A percentile compares a stretch with the other conserved stretches of the same genome.
Conservation (phyloP, 2,888 invertebrate genomes). For the Habroteleia sp. region DNA sequence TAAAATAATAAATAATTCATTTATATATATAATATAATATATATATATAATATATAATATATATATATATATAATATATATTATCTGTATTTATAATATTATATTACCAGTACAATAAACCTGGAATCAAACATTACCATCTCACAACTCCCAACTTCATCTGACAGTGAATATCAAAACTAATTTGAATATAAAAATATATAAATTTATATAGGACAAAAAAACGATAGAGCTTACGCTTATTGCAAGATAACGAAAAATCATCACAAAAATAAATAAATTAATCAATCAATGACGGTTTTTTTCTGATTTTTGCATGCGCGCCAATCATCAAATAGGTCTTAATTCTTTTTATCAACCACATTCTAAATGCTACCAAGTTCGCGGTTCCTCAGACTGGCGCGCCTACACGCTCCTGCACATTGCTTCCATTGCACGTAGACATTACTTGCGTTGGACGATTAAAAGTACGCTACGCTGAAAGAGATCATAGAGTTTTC, state of each 20-base stretch:
- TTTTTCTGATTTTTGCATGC: not conserved
- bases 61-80: slow-evolving; percentile 50
- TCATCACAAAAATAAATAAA: slow-evolving; percentile 73
- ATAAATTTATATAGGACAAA: slow-evolving; percentile 71
- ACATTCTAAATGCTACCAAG: too few species aligned
- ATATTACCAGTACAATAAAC: slow-evolving; percentile 65
- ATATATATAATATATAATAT: slow-evolving; percentile 45
- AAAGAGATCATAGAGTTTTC: slow-evolving; percentile 73
- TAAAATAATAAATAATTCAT: slow-evolving; percentile 67
- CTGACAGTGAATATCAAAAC: slow-evolving; percentile 71
- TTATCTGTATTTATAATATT: slow-evolving; percentile 26
- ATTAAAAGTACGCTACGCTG: slow-evolving; percentile 66
- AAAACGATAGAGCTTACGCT: slow-evolving; percentile 69
- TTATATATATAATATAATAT: slow-evolving; percentile 44
- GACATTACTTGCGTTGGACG: slow-evolving; percentile 62
- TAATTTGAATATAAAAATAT: slow-evolving; percentile 73
- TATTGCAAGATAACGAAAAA: slow-evolving; percentile 69
- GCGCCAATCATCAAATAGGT: too few species aligned
- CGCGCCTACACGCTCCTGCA: too few species aligned
- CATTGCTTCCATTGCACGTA: too few species aligned
- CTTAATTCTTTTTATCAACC: slow-evolving; percentile 18
- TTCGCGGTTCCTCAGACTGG: too few species aligned
- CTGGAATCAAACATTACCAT: slow-evolving; percentile 69
- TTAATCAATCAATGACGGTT: slow-evolving; percentile 65
- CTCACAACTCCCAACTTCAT: slow-evolving; percentile 38